Percentiles rank a stretch among this genome's conserved stretches.
These are phyloP conservation scores for Tachina fera DNA, from an alignment of 2,888 invertebrate species.

Conservation along the genomic window DNA sequence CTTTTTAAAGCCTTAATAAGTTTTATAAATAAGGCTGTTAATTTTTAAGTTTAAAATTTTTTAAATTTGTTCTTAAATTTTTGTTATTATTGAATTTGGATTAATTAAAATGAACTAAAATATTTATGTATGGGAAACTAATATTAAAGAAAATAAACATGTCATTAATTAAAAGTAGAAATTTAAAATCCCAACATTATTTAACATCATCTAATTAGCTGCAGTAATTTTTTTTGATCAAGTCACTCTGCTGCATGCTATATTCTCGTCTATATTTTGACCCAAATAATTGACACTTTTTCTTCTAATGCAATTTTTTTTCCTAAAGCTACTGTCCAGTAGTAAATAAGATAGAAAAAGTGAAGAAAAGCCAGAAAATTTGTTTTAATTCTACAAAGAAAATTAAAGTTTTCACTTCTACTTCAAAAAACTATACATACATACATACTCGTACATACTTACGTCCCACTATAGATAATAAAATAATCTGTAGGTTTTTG, in stretches of 20 bases:
- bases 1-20: no score
- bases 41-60: no score
- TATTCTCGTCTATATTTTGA: slow-evolving; percentile 14
- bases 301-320: not conserved
- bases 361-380: slow-evolving; percentile 2
- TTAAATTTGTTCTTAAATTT: no score
- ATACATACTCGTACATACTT: not conserved
- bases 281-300: slow-evolving; percentile 32
- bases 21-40: no score
- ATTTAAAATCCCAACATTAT: no score
- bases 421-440: not conserved
- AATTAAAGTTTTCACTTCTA: slow-evolving; percentile 15
- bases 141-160: no score
- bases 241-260: not conserved
- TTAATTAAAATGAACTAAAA: no score
- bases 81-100: no score
- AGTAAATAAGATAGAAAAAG: not conserved
- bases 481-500: slow-evolving; percentile 10
- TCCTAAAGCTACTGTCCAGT: not conserved
- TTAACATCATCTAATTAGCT: no score
- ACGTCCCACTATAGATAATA: slow-evolving; percentile 21
- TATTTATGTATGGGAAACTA: no score
- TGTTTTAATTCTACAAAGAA: not conserved
- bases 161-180: no score
- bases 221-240: not conserved